A percentile compares a stretch with the other conserved stretches of the same genome.
Conservation (phyloP, 2,888 invertebrate genomes). For the Andrena haemorrhoa region DNA sequence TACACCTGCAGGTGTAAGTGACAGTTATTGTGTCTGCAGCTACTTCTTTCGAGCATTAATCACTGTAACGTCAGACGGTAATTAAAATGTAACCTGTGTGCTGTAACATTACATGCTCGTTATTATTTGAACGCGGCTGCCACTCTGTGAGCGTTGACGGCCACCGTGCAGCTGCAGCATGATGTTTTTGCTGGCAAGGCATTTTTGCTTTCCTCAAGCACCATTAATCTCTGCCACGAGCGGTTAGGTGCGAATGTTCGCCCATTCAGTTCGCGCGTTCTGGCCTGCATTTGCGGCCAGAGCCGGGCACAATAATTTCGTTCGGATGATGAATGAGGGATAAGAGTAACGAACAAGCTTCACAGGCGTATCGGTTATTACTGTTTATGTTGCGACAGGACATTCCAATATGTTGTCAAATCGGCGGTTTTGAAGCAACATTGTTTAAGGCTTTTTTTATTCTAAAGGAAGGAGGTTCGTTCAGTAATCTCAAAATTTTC, state of each 20-base stretch:
- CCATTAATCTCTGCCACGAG: conserved; percentile 57
- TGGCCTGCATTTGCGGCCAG: not conserved
- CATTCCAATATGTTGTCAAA: no score
- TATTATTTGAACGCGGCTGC: conserved; percentile 37
- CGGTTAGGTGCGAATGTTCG: conserved; percentile 36
- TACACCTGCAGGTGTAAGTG: not conserved
- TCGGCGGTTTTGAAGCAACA: no score
- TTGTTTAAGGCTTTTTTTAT: no score
- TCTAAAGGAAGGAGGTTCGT: no score
- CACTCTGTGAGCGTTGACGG: not conserved
- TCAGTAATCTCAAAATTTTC: no score
- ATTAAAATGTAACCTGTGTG: conserved; percentile 39
- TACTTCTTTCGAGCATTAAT: conserved; percentile 18
- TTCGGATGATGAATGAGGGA: no score
- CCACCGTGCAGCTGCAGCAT: conserved; percentile 1
- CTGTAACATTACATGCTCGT: conserved; percentile 45
- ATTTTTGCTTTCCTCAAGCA: conserved; percentile 32
- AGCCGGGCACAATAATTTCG: no score
- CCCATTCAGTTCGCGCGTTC: conserved; percentile 25
- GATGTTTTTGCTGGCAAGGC: conserved; percentile 28
- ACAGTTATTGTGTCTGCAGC: not conserved
- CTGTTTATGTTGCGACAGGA: no score
- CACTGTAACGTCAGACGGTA: conserved; percentile 14
- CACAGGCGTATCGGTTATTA: no score
- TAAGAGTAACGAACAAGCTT: no score